These are phyloP conservation scores for Serrognathus titanus DNA, from an alignment of 2,888 invertebrate species.

Conservation along the genomic window DNA sequence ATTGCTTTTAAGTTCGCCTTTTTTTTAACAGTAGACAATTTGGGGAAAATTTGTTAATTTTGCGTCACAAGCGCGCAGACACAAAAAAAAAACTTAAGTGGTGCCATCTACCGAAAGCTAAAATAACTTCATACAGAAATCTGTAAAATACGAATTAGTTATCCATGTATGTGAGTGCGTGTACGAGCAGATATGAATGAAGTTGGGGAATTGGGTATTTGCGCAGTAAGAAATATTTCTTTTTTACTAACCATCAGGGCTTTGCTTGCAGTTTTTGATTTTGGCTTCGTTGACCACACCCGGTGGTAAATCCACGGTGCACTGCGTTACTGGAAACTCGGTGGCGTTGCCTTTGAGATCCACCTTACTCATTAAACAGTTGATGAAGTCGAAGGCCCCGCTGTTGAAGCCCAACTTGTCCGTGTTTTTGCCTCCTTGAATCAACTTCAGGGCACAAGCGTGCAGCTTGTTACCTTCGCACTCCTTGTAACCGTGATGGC, in stretches of 20 bases:
- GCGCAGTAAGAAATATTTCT: too few species aligned
- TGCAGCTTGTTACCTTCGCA: conserved; percentile 73
- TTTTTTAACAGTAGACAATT: too few species aligned
- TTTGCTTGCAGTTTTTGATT: conserved; percentile 47
- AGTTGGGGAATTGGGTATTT: too few species aligned
- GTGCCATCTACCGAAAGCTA: too few species aligned
- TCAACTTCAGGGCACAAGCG: conserved; percentile 52
- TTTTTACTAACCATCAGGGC: conserved; percentile 1
- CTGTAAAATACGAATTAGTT: too few species aligned
- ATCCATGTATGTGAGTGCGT: too few species aligned
- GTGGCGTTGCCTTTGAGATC: conserved; percentile 46
- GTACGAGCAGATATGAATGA: too few species aligned
- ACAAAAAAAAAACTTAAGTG: too few species aligned
- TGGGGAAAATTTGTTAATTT: too few species aligned
- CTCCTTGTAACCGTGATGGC: conserved; percentile 70
- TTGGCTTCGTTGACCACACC: conserved; percentile 41
- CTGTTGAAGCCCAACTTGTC: conserved; percentile 31
- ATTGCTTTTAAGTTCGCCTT: too few species aligned
- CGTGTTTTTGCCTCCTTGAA: conserved; percentile 32
- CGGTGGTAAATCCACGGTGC: conserved; percentile 44
- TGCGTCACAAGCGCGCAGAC: too few species aligned
- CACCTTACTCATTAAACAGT: conserved; percentile 59
- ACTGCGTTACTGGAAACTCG: conserved; percentile 38
- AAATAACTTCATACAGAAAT: too few species aligned
- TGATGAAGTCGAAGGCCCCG: conserved; percentile 52